These are phyloP conservation scores for Steatornis caripensis DNA, from an alignment of 2,113 vertebrate genomes.

Conservation along the genomic window DNA sequence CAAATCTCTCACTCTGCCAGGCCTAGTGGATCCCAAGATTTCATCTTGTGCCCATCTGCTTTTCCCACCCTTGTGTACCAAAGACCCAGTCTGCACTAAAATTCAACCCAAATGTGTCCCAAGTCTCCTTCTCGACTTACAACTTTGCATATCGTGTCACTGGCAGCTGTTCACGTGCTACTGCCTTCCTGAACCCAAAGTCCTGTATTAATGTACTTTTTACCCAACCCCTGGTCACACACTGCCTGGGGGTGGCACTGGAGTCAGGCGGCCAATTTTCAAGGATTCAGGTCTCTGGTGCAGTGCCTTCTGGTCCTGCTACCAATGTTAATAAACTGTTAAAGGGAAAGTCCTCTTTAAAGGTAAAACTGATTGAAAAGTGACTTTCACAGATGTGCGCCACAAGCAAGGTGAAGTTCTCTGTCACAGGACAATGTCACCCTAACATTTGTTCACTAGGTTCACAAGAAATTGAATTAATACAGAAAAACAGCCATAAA, in stretches of 20 bases:
- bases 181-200: neutral
- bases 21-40: neutral
- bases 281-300: neutral
- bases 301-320: neutral
- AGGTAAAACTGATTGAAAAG: neutral
- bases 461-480: neutral
- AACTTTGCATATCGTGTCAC: neutral
- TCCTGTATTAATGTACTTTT: accelerated
- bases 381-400: neutral
- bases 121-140: neutral
- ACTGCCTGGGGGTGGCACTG: neutral
- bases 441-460: neutral
- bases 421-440: neutral
- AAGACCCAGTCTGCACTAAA: neutral
- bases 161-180: neutral
- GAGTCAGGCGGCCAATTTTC: neutral
- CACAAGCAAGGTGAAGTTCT: neutral
- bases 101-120: neutral
- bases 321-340: neutral
- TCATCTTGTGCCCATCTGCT: neutral
- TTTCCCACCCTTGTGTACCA: neutral
- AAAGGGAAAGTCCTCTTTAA: neutral
- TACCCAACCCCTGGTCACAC: neutral
- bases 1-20: neutral
- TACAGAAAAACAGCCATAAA: neutral